phyloP scores from a whole-genome alignment of 2,888 invertebrate genomes.

The Sylvicola cinctus region DNA sequence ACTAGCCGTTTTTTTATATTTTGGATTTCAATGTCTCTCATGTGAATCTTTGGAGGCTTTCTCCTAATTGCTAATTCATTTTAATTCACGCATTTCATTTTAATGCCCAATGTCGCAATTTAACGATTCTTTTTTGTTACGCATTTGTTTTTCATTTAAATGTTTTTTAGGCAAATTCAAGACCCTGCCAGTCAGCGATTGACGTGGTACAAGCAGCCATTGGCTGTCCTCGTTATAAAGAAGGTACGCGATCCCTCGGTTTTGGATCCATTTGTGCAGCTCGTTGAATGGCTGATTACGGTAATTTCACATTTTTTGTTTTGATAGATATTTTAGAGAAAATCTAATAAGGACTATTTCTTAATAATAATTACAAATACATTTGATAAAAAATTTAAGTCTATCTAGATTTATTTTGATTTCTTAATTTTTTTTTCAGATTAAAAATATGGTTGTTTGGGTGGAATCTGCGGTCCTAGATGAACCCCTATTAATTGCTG shows the following conservation, averaged over 20 bases:
- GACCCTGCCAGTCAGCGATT: constrained; percentile 92
- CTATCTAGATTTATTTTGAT: no score
- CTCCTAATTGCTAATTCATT: no score
- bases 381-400: no score
- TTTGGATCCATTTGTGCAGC: constrained; percentile 72
- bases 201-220: constrained; percentile 92
- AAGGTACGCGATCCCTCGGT: constrained; percentile 85
- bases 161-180: constrained; percentile 71
- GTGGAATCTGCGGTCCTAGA: constrained; percentile 82
- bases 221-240: constrained; percentile 92
- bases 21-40: no score
- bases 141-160: constrained; percentile 1
- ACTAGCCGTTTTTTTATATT: no score
- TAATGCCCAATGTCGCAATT: neutral
- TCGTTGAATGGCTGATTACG: constrained; percentile 83
- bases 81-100: no score
- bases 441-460: constrained; percentile 89
- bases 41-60: no score
- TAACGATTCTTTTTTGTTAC: neutral
- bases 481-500: constrained; percentile 54
- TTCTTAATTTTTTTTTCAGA: constrained; percentile 33
- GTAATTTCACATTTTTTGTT: constrained; percentile 27
- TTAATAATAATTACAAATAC: no score
- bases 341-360: no score
- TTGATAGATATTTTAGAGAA: neutral